Evolutionary conservation across 2,797 vertebrate species (phyloP), one percentile per base, ranked within the genome.

Genomic region (Orestias chungarensis): DNA sequence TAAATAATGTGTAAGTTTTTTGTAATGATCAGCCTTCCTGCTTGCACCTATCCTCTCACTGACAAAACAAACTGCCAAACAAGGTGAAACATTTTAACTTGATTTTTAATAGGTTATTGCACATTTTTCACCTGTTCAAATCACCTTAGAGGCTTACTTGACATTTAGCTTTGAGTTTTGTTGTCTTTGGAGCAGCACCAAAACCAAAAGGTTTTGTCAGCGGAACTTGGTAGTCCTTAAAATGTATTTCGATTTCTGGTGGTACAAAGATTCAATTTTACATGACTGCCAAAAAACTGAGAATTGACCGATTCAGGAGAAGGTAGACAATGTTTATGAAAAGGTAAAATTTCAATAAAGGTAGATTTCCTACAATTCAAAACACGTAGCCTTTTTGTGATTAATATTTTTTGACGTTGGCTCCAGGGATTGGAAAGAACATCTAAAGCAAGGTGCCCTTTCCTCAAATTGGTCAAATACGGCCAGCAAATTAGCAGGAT

Each of bases 401-500:
- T 27, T 72, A 52, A 17, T 64, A 55, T 65, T 69, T 74, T 52
- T 9, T 54, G 15, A 43, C 65, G 44, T 46, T 54, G 54, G 74
- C 72, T 49, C 47, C 40, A 29, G 67, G 52, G 23, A 20, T 64
- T 35, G 35, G 59, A 77, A 75, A 57, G 31, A 33, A 61, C 33
- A n/a, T 80, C 27, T 61, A 66, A 25, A 46, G 59, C 25, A 35
- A 42, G 54, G 29, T 1, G 2, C 18, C 17, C 31, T 67, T 76
- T 73, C 18, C 35, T 73, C 23, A 68, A 65, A 73, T 42, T 43
- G 18, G 47, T 31, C 40, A 29, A 29, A 31, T 7, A 11, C 25
- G 29, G 61, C 44, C 49, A 43, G 70, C 12, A 25, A 68, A 33
- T 29, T 46, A 77, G 68, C 35, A 27, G 43, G 68, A 71, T 73